These are phyloP conservation scores for Upupa epops DNA, from an alignment of 2,113 vertebrate species.

Conservation along the genomic window DNA sequence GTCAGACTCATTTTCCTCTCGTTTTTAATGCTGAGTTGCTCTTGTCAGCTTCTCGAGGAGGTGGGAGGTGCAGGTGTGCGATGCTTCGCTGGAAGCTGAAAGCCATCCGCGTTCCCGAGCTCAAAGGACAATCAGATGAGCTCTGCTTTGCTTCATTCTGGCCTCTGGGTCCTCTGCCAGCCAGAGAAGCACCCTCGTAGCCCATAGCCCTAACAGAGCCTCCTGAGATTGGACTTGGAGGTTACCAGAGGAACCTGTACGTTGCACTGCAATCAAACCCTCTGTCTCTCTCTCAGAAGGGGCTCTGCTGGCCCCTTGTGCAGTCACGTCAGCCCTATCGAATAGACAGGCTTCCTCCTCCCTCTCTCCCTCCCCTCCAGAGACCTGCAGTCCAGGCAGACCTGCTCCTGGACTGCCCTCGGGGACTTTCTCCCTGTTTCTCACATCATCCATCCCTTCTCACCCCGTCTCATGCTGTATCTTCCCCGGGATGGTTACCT, in stretches of 20 bases:
- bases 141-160: neutral
- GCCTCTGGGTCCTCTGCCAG: neutral
- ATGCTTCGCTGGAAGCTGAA: slow-evolving; percentile 34
- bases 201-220: neutral
- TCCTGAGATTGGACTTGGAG: neutral
- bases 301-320: neutral
- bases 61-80: slow-evolving; percentile 3
- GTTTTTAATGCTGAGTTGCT: slow-evolving; percentile 46
- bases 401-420: neutral
- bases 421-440: neutral
- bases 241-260: neutral
- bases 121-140: neutral
- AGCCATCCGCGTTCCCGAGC: neutral
- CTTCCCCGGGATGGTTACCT: neutral
- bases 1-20: slow-evolving; percentile 57
- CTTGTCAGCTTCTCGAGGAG: slow-evolving; percentile 59
- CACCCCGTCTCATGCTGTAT: neutral
- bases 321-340: neutral
- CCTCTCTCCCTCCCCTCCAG: neutral
- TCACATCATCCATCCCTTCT: neutral
- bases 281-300: neutral
- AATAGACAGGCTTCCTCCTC: neutral
- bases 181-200: neutral
- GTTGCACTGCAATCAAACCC: neutral
- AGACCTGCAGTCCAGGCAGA: no score